phyloP scores from a whole-genome alignment of 1,140 invertebrate species.

The Arion vulgaris region DNA sequence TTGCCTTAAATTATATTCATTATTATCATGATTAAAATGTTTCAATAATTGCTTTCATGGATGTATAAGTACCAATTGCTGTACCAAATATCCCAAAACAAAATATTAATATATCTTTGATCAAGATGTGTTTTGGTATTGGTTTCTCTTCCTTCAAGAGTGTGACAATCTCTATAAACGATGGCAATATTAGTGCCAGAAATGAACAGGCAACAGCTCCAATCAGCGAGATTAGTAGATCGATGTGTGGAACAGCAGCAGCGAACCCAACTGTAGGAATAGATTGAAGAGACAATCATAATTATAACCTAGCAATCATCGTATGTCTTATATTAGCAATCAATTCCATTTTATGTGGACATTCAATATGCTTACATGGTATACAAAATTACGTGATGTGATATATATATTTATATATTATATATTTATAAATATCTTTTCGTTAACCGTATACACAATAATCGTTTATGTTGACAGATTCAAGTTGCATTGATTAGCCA shows the following conservation, averaged over 20 bases:
- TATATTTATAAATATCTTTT: too few relatives aligned
- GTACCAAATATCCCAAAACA: constrained; percentile 67
- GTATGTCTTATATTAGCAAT: too few relatives aligned
- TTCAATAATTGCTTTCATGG: constrained; percentile 54
- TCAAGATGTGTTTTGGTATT: constrained; percentile 32
- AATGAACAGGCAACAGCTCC: constrained; percentile 91
- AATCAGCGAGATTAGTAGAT: constrained; percentile 90
- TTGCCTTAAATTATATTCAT: too few relatives aligned
- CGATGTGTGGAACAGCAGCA: constrained; percentile 87
- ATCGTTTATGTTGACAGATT: too few relatives aligned
- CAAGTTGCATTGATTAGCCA: too few relatives aligned
- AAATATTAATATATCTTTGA: constrained; percentile 65
- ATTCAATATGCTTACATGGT: too few relatives aligned
- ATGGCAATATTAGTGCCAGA: constrained; percentile 91
- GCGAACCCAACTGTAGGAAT: constrained; percentile 81
- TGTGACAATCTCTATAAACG: constrained; percentile 87
- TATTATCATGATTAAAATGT: constrained; percentile 49
- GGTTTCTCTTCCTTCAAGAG: constrained; percentile 62
- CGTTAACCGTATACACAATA: too few relatives aligned
- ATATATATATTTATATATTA: too few relatives aligned
- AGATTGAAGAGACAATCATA: not conserved
- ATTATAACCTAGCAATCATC: too few relatives aligned
- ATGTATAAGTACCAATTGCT: constrained; percentile 63
- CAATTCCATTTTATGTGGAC: too few relatives aligned
- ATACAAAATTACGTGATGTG: too few relatives aligned